Conservation (phyloP, 1,140 invertebrate genomes). For the Venustaconcha ellipsiformis region DNA sequence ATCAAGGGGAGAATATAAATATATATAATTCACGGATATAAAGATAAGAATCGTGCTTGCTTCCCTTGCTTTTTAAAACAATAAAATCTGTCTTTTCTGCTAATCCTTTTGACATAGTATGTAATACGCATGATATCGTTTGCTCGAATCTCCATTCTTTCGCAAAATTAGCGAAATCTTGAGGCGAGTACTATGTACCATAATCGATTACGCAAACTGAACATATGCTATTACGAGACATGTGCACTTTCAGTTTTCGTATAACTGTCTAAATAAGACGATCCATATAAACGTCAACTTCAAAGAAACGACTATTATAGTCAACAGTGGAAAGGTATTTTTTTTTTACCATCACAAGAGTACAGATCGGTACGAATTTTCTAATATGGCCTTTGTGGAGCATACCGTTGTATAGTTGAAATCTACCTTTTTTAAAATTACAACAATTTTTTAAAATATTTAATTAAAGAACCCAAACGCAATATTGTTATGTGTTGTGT, state of each 20-base stretch:
- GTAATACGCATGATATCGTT: not conserved
- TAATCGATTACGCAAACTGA: slow-evolving; percentile 4
- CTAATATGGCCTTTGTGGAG: slow-evolving; percentile 31
- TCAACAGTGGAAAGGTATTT: slow-evolving; percentile 21
- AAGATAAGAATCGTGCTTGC: not conserved
- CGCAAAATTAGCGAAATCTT: slow-evolving; percentile 11
- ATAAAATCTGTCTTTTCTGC: not conserved
- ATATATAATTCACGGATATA: no score
- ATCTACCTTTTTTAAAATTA: no score
- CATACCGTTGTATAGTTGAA: no score
- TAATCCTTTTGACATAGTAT: not conserved
- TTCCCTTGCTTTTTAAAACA: slow-evolving; percentile 1
- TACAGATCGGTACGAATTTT: slow-evolving; percentile 18
- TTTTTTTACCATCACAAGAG: slow-evolving; percentile 8
- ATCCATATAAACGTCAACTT: slow-evolving; percentile 27
- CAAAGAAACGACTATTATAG: slow-evolving; percentile 35
- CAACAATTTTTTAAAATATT: no score
- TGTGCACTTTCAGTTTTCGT: slow-evolving; percentile 12
- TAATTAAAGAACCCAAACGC: no score
- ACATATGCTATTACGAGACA: slow-evolving; percentile 3
- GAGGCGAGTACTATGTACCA: slow-evolving; percentile 7
- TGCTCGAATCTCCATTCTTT: slow-evolving; percentile 15
- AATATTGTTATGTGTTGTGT: no score
- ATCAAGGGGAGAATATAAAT: no score
- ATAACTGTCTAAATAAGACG: slow-evolving; percentile 24